A percentile compares a stretch with the other conserved stretches of the same genome.
Evolutionary conservation across 2,797 vertebrate species (phyloP).

Genomic region (Champsocephalus gunnari): DNA sequence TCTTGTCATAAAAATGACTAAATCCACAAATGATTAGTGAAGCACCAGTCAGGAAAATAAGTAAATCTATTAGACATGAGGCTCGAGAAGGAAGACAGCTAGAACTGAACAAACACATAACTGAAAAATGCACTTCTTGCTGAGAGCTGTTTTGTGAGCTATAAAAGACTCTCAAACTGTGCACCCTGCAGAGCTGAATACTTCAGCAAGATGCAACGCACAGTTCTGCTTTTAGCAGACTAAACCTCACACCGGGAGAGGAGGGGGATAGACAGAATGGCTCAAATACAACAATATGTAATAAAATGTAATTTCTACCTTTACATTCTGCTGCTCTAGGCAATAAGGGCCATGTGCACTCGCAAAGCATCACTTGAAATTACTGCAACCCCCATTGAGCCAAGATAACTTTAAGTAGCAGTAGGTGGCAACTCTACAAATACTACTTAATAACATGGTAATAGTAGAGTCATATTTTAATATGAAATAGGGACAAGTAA

Average conservation of each 20-base stretch:
- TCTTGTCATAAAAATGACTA: constrained; percentile 38
- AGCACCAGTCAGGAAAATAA: constrained; percentile 20
- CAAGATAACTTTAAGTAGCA: background rate
- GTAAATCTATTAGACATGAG: constrained; percentile 13
- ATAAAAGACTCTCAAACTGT: constrained; percentile 36
- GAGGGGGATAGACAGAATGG: background rate
- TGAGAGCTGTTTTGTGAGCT: constrained; percentile 23
- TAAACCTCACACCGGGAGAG: constrained; percentile 20
- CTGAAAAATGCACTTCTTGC: constrained; percentile 11
- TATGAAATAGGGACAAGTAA: background rate
- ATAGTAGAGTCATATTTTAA: background rate
- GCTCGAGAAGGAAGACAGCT: background rate
- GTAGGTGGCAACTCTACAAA: background rate
- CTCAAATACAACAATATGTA: constrained; percentile 5
- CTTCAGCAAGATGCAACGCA: constrained; percentile 30
- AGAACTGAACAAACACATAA: constrained; percentile 13
- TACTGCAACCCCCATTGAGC: background rate
- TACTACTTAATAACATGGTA: background rate
- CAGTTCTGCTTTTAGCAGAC: constrained; percentile 1
- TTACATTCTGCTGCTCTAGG: background rate
- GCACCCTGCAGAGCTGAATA: constrained; percentile 38
- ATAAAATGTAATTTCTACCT: background rate
- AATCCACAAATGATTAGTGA: constrained; percentile 16
- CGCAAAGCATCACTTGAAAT: background rate
- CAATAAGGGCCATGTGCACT: background rate